Evolutionary conservation across 92 coral and sea anemone genomes (phyloP).

Genomic region (Porites rus): DNA sequence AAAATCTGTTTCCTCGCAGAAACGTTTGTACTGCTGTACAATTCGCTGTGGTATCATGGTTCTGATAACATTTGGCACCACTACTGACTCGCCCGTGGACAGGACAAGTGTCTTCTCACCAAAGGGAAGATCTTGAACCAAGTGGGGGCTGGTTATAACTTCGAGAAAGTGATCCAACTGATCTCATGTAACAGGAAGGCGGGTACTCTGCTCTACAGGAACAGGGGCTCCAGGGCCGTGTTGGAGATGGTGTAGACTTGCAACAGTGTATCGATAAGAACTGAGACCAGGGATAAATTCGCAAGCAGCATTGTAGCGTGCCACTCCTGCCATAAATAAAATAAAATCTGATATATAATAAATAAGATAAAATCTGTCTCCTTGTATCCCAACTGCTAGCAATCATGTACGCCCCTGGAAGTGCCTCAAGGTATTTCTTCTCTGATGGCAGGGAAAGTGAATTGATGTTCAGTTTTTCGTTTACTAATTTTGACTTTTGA

Average conservation of each 20-base stretch:
- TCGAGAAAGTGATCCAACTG: conserved; percentile 72
- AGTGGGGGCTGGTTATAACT: conserved; percentile 71
- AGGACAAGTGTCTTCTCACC: conserved; percentile 55
- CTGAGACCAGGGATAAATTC: conserved; percentile 64
- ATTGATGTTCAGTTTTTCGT: conserved; percentile 11
- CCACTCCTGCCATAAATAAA: conserved; percentile 51
- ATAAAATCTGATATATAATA: no score
- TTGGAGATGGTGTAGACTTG: conserved; percentile 61
- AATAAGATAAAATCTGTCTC: conserved; percentile 34
- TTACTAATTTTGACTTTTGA: conserved; percentile 22
- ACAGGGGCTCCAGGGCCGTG: conserved; percentile 69
- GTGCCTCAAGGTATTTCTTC: conserved; percentile 36
- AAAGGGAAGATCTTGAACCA: conserved; percentile 53
- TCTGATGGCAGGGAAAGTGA: conserved; percentile 47
- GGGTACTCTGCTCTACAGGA: conserved; percentile 42
- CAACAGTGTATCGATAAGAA: conserved; percentile 51
- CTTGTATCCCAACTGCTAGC: conserved; percentile 51
- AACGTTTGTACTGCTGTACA: conserved; percentile 45
- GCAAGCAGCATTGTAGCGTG: conserved; percentile 18
- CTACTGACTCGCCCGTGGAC: conserved; percentile 48
- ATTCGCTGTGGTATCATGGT: conserved; percentile 68
- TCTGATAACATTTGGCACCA: conserved; percentile 68
- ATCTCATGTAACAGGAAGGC: conserved; percentile 59
- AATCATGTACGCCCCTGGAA: conserved; percentile 19
- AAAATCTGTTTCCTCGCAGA: conserved; percentile 47